Evolutionary conservation across 2,888 invertebrate species (phyloP).

Genomic region (Hirtodrosophila histrioides): DNA sequence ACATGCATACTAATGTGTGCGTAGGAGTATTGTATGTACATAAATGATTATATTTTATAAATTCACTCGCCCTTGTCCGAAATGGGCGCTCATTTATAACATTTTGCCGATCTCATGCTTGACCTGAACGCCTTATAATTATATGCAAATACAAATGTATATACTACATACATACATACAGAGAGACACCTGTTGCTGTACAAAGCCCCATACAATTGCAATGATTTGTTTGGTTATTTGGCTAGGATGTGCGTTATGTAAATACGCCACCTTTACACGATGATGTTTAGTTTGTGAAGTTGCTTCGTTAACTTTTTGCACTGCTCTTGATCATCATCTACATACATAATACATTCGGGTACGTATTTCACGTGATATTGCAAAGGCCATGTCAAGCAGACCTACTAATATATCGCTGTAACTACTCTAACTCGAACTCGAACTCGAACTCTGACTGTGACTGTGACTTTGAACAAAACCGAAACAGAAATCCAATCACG

Average conservation of each 20-base stretch:
- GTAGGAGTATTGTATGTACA: not conserved
- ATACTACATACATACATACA: not conserved
- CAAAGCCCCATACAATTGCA: not conserved
- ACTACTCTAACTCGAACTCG: no score
- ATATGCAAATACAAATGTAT: not conserved
- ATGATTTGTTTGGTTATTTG: not conserved
- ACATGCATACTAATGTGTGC: not conserved
- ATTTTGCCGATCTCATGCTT: slow-evolving; percentile 5
- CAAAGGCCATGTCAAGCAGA: no score
- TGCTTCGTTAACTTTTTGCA: no score
- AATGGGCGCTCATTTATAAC: slow-evolving; percentile 1
- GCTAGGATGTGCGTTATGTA: no score
- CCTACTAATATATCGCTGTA: no score
- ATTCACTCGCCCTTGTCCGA: slow-evolving; percentile 17
- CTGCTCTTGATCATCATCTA: no score
- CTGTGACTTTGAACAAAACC: not conserved
- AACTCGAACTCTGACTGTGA: no score
- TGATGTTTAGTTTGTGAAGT: no score
- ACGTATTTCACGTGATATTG: no score
- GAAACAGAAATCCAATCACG: not conserved
- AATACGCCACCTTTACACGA: no score
- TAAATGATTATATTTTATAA: slow-evolving; percentile 4
- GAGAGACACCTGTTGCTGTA: slow-evolving; percentile 9
- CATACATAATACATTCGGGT: no score
- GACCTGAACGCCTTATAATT: not conserved